phyloP scores from a whole-genome alignment of 2,797 vertebrate genomes.

The Liparis tanakae region DNA sequence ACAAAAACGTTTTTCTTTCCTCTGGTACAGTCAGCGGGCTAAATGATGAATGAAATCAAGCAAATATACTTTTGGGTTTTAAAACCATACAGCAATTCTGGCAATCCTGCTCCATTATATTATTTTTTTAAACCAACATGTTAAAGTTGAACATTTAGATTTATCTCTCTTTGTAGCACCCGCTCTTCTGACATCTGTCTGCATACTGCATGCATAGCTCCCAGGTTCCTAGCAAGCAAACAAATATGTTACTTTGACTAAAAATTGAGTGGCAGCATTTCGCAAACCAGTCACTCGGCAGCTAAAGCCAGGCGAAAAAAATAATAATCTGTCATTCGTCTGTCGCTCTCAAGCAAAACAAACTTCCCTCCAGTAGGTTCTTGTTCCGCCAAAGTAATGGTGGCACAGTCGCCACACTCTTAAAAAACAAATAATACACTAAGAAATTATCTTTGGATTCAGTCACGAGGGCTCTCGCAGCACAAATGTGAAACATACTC shows the following conservation, averaged over 20 bases:
- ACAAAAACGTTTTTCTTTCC: background rate
- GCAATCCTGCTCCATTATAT: background rate
- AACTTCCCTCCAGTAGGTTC: slow-evolving; percentile 28
- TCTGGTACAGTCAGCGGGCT: background rate
- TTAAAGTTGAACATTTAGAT: slow-evolving; percentile 22
- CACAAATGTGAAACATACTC: slow-evolving; percentile 51
- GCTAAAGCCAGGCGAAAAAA: slow-evolving; percentile 26
- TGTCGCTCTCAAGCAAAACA: slow-evolving; percentile 39
- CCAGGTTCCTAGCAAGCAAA: slow-evolving; percentile 33
- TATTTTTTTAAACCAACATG: slow-evolving; percentile 10
- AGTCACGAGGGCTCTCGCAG: slow-evolving; percentile 26
- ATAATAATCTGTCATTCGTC: slow-evolving; percentile 31
- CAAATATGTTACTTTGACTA: slow-evolving; percentile 27
- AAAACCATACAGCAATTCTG: background rate
- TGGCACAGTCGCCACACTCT: slow-evolving; percentile 17
- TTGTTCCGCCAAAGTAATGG: slow-evolving; percentile 13
- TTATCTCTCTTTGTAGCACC: slow-evolving; percentile 15
- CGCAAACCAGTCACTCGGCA: slow-evolving; percentile 23
- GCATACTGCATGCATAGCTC: slow-evolving; percentile 28
- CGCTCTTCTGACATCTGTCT: slow-evolving; percentile 41
- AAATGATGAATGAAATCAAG: background rate
- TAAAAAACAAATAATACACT: background rate
- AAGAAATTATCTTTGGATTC: slow-evolving; percentile 35
- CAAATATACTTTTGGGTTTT: background rate
- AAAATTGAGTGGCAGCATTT: too few relatives aligned